Conservation (phyloP, 1,140 invertebrate genomes). For the Magallana angulata region DNA sequence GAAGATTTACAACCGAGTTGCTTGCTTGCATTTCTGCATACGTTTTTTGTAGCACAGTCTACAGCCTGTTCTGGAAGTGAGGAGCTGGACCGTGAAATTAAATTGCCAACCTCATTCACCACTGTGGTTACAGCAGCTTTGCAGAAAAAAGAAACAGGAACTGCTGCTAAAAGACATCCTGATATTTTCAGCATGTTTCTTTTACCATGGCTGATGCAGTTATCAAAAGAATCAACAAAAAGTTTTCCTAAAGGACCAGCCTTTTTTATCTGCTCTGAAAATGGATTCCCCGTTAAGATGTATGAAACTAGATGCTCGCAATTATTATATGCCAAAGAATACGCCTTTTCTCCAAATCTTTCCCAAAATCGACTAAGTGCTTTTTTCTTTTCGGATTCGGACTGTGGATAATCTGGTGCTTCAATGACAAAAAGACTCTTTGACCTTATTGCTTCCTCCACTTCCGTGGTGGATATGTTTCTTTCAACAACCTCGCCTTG, state of each 20-base stretch:
- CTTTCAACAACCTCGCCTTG: too few species aligned
- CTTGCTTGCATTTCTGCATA: not conserved
- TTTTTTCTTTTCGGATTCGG: too few species aligned
- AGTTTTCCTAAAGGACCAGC: not conserved
- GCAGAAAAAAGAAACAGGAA: not conserved
- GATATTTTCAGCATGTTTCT: not conserved
- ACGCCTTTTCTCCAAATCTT: not conserved
- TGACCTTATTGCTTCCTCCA: too few species aligned
- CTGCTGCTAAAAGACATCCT: not conserved
- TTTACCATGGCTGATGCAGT: not conserved
- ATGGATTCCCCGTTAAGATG: not conserved
- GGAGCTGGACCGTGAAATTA: not conserved
- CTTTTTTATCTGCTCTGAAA: not conserved
- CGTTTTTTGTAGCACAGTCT: not conserved
- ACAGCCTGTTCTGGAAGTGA: not conserved
- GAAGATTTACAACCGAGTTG: not conserved
- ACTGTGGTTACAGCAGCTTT: not conserved
- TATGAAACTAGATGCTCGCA: slow-evolving; percentile 1
- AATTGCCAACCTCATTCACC: not conserved
- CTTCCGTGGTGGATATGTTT: too few species aligned
- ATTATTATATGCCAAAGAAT: not conserved
- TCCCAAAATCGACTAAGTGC: too few species aligned
- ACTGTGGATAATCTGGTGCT: too few species aligned
- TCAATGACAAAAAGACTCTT: too few species aligned
- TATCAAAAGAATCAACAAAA: not conserved